phyloP scores from a whole-genome alignment of 2,113 vertebrate genomes.

The Oryzias celebensis region DNA sequence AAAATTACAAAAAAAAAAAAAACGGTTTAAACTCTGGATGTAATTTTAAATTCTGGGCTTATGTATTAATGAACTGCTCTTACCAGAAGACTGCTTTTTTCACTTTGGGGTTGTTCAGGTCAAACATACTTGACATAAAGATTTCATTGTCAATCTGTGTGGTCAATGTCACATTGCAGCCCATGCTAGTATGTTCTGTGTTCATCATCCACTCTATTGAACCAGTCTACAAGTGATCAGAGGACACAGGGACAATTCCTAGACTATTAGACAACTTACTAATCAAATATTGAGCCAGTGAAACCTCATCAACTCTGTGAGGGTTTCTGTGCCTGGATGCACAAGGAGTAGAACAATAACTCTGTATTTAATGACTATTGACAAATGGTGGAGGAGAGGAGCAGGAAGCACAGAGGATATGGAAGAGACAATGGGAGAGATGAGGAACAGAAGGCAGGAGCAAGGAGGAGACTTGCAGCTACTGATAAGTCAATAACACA shows the following conservation, averaged over 20 bases:
- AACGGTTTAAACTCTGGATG: no score
- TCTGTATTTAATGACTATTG: slow-evolving; percentile 76
- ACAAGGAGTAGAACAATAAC: slow-evolving; percentile 32
- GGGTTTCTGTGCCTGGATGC: slow-evolving; percentile 7
- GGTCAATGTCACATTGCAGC: slow-evolving; percentile 11
- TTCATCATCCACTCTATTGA: slow-evolving; percentile 38
- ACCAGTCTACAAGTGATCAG: slow-evolving; percentile 32
- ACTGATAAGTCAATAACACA: slow-evolving; percentile 66
- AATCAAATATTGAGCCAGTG: slow-evolving; percentile 67
- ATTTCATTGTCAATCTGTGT: not conserved
- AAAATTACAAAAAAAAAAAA: no score
- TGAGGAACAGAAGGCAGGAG: slow-evolving; percentile 39
- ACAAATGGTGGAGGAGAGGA: slow-evolving; percentile 48
- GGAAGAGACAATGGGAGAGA: slow-evolving; percentile 39
- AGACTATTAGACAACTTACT: slow-evolving; percentile 49
- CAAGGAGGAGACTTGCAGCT: slow-evolving; percentile 34
- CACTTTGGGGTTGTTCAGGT: no score
- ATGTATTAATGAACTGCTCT: no score
- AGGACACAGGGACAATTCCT: slow-evolving; percentile 40
- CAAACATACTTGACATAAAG: no score
- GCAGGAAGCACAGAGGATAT: slow-evolving; percentile 58
- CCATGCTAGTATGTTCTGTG: slow-evolving; percentile 16
- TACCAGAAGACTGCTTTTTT: no score
- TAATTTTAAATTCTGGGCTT: no score
- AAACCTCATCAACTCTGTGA: slow-evolving; percentile 30